Evolutionary conservation across 2,888 invertebrate species (phyloP).

Genomic region (Leucophenga maculata): DNA sequence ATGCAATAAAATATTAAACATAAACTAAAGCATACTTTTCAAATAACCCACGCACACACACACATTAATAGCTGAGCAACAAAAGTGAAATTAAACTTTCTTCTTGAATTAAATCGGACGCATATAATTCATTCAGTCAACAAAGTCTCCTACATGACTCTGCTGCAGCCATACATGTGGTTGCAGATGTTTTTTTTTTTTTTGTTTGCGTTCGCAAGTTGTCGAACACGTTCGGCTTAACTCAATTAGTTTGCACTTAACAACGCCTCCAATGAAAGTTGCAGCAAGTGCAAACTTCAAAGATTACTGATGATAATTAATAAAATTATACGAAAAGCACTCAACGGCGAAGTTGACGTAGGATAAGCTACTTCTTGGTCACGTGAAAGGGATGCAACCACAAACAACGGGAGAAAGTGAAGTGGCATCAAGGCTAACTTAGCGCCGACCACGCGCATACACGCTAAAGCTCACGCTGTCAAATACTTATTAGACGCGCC

Average conservation of each 20-base stretch:
- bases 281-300: slow-evolving; percentile 43
- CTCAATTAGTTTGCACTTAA: slow-evolving; percentile 37
- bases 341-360: slow-evolving; percentile 37
- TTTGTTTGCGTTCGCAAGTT: background rate
- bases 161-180: too few relatives aligned
- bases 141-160: too few relatives aligned
- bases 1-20: too few relatives aligned
- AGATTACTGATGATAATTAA: slow-evolving; percentile 61
- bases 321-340: slow-evolving; percentile 63
- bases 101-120: too few relatives aligned
- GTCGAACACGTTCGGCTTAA: slow-evolving; percentile 39
- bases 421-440: too few relatives aligned
- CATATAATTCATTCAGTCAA: too few relatives aligned
- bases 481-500: slow-evolving; percentile 6
- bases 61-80: too few relatives aligned
- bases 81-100: too few relatives aligned
- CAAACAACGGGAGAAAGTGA: background rate
- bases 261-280: slow-evolving; percentile 33
- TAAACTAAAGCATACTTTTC: too few relatives aligned
- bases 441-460: background rate
- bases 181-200: background rate
- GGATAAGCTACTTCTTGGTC: background rate
- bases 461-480: background rate
- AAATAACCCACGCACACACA: too few relatives aligned
- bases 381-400: background rate